Percentiles rank a stretch among this genome's conserved stretches.
These are phyloP conservation scores for Eurystomus gularis DNA, from an alignment of 2,113 vertebrate species.

Conservation along the genomic window DNA sequence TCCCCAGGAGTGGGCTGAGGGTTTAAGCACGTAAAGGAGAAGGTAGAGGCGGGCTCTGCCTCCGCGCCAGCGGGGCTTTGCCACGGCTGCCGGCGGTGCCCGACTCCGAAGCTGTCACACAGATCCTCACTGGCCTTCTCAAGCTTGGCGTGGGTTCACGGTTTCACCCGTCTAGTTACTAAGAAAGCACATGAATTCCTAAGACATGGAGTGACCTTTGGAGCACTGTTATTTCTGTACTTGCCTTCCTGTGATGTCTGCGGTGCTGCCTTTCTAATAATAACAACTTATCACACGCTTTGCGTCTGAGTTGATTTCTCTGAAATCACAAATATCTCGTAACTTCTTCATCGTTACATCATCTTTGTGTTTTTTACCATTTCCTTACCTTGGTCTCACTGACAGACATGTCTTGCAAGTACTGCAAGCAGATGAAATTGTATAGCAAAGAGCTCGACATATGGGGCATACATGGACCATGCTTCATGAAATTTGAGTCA, in stretches of 20 bases:
- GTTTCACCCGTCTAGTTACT: neutral
- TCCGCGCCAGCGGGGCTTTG: neutral
- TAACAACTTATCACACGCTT: neutral
- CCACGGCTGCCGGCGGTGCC: neutral
- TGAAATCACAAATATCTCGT: neutral
- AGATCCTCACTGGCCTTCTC: neutral
- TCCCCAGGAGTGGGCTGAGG: neutral
- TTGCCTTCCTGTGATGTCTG: neutral
- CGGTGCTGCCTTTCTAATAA: neutral
- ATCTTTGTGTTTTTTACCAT: neutral
- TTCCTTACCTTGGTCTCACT: neutral
- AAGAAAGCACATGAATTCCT: neutral
- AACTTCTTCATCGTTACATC: neutral
- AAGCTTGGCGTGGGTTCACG: neutral
- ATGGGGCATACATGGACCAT: accelerated
- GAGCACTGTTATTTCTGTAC: neutral
- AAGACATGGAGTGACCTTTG: neutral
- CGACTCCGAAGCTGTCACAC: neutral
- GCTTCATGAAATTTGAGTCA: neutral
- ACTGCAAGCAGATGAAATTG: neutral
- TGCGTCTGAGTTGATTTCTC: neutral
- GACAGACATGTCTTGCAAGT: neutral
- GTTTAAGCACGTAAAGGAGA: accelerated
- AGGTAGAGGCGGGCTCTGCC: accelerated
- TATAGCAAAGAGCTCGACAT: neutral